Evolutionary conservation across 1,140 invertebrate genomes (phyloP).

Genomic region (Tetraneura akinire): DNA sequence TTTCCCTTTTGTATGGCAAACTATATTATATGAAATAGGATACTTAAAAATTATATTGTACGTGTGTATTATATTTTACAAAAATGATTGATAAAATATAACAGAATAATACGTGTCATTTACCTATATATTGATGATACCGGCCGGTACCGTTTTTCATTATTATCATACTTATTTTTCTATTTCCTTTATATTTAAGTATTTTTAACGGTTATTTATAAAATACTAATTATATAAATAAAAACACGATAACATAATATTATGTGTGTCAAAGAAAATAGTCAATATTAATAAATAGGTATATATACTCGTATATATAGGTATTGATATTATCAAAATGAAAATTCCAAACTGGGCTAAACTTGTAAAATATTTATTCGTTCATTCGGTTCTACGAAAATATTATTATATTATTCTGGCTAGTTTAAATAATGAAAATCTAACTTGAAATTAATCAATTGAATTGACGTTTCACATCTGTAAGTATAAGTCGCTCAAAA

Average conservation of each 20-base stretch:
- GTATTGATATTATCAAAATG: no score
- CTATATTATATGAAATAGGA: no score
- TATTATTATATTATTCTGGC: no score
- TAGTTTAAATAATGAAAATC: no score
- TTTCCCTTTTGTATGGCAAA: conserved; percentile 16
- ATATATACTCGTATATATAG: no score
- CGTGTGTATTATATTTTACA: neutral
- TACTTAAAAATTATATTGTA: neutral
- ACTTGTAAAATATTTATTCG: no score
- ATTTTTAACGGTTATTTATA: neutral
- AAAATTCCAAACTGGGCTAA: no score
- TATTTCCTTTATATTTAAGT: no score
- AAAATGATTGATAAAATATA: neutral
- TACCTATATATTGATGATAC: neutral
- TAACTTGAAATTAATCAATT: conserved; percentile 10
- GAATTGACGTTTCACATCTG: conserved; percentile 13
- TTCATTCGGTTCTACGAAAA: no score
- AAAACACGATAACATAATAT: no score
- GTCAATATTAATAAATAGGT: neutral
- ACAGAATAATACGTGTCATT: neutral
- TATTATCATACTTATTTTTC: neutral
- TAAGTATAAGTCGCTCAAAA: neutral
- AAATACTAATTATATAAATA: neutral
- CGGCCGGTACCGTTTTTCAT: neutral
- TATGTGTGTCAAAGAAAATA: neutral